Percentiles rank a stretch among this genome's conserved stretches.
Conservation (phyloP, 1,140 invertebrate genomes). For the Manduca sexta region DNA sequence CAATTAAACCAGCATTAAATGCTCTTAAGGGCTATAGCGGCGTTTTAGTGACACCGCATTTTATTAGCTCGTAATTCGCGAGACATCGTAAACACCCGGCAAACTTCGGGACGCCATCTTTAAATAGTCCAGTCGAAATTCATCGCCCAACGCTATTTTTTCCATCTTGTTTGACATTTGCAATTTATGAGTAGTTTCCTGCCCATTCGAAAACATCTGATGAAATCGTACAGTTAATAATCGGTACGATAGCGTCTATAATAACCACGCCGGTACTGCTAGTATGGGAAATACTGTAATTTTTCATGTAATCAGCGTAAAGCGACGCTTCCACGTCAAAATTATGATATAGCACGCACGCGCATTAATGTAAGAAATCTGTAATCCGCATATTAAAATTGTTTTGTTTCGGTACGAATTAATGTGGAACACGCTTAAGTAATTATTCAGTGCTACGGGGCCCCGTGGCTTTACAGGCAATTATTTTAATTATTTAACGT, state of each 20-base stretch:
- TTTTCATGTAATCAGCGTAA: conserved; percentile 9
- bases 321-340: conserved; percentile 7
- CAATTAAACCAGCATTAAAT: conserved; percentile 46
- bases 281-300: conserved; percentile 1
- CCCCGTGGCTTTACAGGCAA: conserved; percentile 25
- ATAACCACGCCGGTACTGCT: not conserved
- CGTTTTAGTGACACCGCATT: conserved; percentile 36
- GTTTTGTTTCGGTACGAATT: conserved; percentile 24
- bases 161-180: conserved; percentile 20
- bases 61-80: conserved; percentile 47
- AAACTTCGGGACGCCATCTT: conserved; percentile 38
- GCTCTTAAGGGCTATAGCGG: conserved; percentile 30
- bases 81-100: conserved; percentile 36
- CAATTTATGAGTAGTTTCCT: conserved; percentile 24
- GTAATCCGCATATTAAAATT: conserved; percentile 19
- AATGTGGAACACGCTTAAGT: conserved; percentile 24
- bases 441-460: conserved; percentile 28
- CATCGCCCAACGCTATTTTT: conserved; percentile 22
- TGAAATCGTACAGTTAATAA: not conserved
- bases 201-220: conserved; percentile 1
- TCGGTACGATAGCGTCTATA: not conserved
- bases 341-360: conserved; percentile 22
- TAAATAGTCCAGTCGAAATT: conserved; percentile 46
- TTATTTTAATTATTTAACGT: conserved; percentile 31
- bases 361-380: conserved; percentile 12